phyloP scores from a whole-genome alignment of 1,140 invertebrate genomes.

The Armadillidium nasatum region DNA sequence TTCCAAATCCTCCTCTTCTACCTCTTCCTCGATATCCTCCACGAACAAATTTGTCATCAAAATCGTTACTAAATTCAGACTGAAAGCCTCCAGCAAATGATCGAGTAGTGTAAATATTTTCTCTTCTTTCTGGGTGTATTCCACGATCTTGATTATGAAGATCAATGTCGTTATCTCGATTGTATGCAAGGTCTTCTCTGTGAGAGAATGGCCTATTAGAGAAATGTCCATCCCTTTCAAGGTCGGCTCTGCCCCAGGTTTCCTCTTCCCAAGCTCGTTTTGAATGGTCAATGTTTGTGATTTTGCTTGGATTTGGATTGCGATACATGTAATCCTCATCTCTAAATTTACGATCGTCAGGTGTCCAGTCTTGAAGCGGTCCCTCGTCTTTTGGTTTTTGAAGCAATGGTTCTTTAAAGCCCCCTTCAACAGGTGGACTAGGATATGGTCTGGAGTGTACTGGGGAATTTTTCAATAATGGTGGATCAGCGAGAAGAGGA shows the following conservation, averaged over 20 bases:
- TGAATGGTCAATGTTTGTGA: neutral
- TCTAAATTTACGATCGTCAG: neutral
- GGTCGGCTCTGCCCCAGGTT: too few relatives aligned
- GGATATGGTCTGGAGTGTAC: neutral
- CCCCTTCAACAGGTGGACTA: neutral
- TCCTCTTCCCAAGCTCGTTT: neutral
- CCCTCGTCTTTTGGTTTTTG: neutral
- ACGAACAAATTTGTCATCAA: conserved; percentile 26
- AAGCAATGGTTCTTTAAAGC: neutral
- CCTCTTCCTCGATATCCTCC: conserved; percentile 31
- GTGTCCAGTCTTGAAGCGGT: neutral
- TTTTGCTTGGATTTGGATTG: neutral
- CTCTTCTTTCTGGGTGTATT: neutral
- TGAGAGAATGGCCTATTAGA: too few relatives aligned
- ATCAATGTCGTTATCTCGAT: too few relatives aligned
- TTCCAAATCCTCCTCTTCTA: conserved; percentile 25
- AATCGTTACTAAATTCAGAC: conserved; percentile 22
- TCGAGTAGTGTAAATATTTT: conserved; percentile 23
- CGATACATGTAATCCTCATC: neutral
- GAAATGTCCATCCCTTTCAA: too few relatives aligned
- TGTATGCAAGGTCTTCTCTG: too few relatives aligned
- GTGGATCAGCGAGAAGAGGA: neutral
- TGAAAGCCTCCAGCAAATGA: neutral
- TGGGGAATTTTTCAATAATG: neutral
- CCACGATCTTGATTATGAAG: too few relatives aligned